phyloP scores from a whole-genome alignment of 2,797 vertebrate species.

The Gouania willdenowi region DNA sequence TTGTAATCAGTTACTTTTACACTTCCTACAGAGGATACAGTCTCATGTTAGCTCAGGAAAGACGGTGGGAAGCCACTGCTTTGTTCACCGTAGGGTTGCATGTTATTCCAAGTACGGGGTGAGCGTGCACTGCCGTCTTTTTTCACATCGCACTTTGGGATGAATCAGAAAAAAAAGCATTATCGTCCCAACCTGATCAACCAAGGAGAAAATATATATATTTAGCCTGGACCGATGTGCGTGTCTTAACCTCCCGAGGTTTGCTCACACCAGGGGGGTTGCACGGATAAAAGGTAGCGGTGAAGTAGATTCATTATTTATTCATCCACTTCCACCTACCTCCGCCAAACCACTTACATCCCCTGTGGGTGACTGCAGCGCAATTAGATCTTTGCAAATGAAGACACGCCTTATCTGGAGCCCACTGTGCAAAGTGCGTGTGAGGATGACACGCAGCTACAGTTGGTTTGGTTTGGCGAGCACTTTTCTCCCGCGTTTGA shows the following conservation, averaged over 20 bases:
- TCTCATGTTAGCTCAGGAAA: conserved; percentile 24
- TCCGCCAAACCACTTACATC: conserved; percentile 28
- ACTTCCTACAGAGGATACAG: no score
- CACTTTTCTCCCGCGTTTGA: conserved; percentile 5
- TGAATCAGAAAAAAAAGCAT: no score
- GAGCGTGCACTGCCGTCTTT: no score
- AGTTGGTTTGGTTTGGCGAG: conserved; percentile 8
- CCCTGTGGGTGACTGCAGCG: conserved; percentile 27
- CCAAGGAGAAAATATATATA: conserved; percentile 31
- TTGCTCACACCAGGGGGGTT: conserved; percentile 35
- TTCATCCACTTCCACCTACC: conserved; percentile 58
- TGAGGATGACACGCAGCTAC: conserved; percentile 11
- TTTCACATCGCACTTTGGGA: no score
- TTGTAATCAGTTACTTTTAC: no score
- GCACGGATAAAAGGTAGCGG: conserved; percentile 48
- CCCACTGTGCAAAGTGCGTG: not conserved
- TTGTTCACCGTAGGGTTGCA: conserved; percentile 21
- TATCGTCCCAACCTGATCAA: no score
- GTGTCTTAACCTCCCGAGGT: conserved; percentile 46
- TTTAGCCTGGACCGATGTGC: conserved; percentile 25
- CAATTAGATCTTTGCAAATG: conserved; percentile 53
- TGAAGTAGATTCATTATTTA: conserved; percentile 64
- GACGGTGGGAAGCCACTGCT: conserved; percentile 9
- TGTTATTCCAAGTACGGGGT: no score
- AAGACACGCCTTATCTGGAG: conserved; percentile 30